A percentile compares a stretch with the other conserved stretches of the same genome.
Evolutionary conservation across 2,113 vertebrate species (phyloP).

Genomic region (Martes martes): DNA sequence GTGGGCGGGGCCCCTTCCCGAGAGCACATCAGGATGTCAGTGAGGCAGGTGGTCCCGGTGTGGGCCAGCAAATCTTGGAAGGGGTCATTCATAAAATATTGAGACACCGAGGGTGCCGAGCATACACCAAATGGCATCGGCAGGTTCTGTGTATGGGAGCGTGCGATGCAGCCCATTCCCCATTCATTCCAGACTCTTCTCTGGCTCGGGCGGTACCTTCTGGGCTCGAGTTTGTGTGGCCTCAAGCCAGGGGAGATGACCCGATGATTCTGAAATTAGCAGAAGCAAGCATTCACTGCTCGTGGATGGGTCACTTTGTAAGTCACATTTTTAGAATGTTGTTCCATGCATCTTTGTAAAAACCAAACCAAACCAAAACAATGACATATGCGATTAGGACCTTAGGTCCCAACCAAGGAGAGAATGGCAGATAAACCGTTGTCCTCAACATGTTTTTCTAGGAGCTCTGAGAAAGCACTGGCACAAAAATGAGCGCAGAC

Average conservation of each 20-base stretch:
- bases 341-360: not conserved
- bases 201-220: not conserved
- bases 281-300: not conserved
- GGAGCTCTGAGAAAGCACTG: not conserved
- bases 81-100: slow-evolving; percentile 69
- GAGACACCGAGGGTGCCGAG: not conserved
- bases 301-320: not conserved
- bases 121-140: not conserved
- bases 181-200: slow-evolving; percentile 43
- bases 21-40: not conserved
- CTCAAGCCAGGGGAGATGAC: not conserved
- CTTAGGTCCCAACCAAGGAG: not conserved
- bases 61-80: slow-evolving; percentile 39
- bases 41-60: not conserved
- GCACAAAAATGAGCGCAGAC: not conserved
- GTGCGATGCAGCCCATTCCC: not conserved
- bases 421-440: not conserved
- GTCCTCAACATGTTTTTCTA: not conserved
- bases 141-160: not conserved
- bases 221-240: not conserved
- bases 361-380: not conserved
- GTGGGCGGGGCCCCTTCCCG: not conserved
- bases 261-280: not conserved
- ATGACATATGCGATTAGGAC: not conserved
- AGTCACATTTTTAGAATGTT: not conserved